Percentiles rank a stretch among this genome's conserved stretches.
Evolutionary conservation across 2,113 vertebrate genomes (phyloP).

Genomic region (Xenus cinereus): DNA sequence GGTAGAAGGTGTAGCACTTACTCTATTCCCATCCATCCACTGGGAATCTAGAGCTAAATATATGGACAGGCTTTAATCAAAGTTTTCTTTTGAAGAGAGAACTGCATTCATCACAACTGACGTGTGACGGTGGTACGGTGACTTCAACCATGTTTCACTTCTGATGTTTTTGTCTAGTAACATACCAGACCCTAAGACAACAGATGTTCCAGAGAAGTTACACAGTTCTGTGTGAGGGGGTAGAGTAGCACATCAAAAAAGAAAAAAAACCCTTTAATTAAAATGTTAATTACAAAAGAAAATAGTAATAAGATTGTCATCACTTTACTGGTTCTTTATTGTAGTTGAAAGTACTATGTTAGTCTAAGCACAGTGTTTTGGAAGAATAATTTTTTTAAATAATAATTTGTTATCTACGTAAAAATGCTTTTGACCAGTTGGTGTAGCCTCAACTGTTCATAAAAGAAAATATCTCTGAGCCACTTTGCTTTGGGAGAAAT

Average conservation of each 20-base stretch:
- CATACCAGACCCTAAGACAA: not conserved
- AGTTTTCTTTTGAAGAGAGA: not conserved
- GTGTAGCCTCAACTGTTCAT: too few species aligned
- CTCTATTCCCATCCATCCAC: not conserved
- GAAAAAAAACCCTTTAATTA: not conserved
- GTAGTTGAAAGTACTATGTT: not conserved
- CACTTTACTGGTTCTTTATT: not conserved
- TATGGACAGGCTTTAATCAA: not conserved
- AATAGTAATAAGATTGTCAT: not conserved
- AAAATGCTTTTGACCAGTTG: not conserved
- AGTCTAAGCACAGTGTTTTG: not conserved
- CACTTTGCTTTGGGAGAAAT: not conserved
- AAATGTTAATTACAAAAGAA: not conserved
- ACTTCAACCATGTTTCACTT: not conserved
- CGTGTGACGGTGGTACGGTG: too few species aligned
- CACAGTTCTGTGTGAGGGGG: not conserved
- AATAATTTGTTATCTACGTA: not conserved
- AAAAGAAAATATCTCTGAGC: not conserved
- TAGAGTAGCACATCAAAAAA: not conserved
- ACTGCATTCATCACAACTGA: not conserved
- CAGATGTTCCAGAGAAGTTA: not conserved
- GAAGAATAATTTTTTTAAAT: not conserved
- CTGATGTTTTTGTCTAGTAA: not conserved
- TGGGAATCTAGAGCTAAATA: not conserved
- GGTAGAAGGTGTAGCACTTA: not conserved